Base-by-base conservation (phyloP, 2,113 vertebrate genomes). In the Ctenodactylus gundi region DNA sequence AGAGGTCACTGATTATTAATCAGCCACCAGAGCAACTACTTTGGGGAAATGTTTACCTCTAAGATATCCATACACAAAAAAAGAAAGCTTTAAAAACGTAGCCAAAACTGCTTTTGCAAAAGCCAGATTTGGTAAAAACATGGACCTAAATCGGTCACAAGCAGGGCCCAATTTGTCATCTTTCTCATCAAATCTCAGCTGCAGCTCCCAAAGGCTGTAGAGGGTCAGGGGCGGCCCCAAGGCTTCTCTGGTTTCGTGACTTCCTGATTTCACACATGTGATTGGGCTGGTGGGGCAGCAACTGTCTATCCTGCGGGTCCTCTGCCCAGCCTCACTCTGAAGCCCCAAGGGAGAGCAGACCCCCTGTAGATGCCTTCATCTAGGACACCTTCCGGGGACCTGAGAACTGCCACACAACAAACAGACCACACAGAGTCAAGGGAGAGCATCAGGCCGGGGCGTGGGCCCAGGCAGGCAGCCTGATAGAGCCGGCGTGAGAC, bases 391-490 rank as follows among this genome's bases (percentile, higher is more conserved):
- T 96, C 93, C 73, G 39, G 97, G 81, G 93, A 96, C 64, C 94
- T 84, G 91, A 77, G 96, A 96, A 94, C 65, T 97, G 91, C 73
- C 92, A 68, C 93, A 94, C 96, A 31, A 64, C 93, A 97, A 80
- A 97, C 95, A 91, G 95, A 97, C 55, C 97, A 97, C 94, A 96
- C 41, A 70, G 94, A 95, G 77, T 91, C 95, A 97, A 98, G 97
- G 98, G 98, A 98, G 98, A 98, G 72, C 72, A 4, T 18, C 29
- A 51, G 72, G 46, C 17, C 72, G 18, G 17, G n/a, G 29, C 64
- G 70, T 39, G 76, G 36, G 14, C n/a, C 27, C 29, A 6, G 55
- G 49, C 49, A 23, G 29, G 17, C 15, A 3, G 72, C 44, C 44
- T 70, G 12, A 15, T 18, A 27, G 25, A 10, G 58, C 58, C 31